These are phyloP conservation scores for Mugil cephalus DNA, from an alignment of 2,113 vertebrate genomes.

Conservation along the genomic window DNA sequence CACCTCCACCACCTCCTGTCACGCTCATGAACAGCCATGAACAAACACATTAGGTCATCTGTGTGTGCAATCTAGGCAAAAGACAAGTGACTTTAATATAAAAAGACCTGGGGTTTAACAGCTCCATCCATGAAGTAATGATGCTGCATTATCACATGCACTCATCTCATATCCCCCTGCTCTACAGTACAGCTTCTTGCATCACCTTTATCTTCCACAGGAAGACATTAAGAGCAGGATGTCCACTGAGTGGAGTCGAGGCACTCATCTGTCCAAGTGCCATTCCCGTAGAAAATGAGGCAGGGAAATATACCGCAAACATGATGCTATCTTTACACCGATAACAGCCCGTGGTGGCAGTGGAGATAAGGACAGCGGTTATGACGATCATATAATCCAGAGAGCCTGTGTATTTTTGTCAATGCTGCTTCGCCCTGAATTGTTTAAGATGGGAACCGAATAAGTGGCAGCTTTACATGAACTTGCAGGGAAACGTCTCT, in stretches of 20 bases:
- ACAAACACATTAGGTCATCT: neutral
- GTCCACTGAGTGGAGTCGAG: constrained; percentile 46
- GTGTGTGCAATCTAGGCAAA: neutral
- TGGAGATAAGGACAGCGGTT: constrained; percentile 16
- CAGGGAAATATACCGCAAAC: constrained; percentile 39
- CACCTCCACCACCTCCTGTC: no score
- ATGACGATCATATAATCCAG: constrained; percentile 1
- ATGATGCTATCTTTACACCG: constrained; percentile 48
- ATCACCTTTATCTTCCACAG: constrained; percentile 59
- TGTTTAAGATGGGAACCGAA: neutral
- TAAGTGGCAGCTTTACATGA: neutral
- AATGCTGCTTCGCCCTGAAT: neutral
- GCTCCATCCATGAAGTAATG: constrained; percentile 23
- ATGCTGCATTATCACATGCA: constrained; percentile 38
- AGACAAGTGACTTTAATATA: neutral
- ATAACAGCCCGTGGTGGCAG: constrained; percentile 15
- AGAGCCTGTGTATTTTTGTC: neutral
- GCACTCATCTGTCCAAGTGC: constrained; percentile 54
- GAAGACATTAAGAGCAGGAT: constrained; percentile 76
- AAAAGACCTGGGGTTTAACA: constrained; percentile 24
- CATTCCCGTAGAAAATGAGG: constrained; percentile 29
- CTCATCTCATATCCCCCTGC: constrained; percentile 49
- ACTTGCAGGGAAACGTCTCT: constrained; percentile 5
- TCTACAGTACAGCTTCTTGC: constrained; percentile 14
- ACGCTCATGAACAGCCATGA: neutral